Conservation (phyloP, 2,797 vertebrate genomes). For the Aplochiton taeniatus region DNA sequence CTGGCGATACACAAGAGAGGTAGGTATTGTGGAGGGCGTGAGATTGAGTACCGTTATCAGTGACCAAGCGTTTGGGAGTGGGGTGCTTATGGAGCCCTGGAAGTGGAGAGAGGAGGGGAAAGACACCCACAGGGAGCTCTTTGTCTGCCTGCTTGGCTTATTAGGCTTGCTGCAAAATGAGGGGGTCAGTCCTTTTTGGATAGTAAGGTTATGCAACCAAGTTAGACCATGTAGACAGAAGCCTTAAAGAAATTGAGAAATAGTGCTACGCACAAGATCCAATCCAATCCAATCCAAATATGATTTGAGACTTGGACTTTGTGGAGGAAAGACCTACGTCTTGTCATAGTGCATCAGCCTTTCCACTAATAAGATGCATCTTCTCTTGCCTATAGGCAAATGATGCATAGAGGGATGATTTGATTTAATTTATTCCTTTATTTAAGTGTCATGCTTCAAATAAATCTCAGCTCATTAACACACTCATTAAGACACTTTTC, state of each 20-base stretch:
- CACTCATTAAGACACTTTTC: no score
- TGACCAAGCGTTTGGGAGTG: neutral
- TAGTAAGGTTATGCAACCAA: conserved; percentile 9
- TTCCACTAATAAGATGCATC: no score
- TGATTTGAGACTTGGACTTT: no score
- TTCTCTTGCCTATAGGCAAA: no score
- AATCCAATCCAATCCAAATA: neutral
- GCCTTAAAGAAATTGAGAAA: neutral
- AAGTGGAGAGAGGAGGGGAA: neutral
- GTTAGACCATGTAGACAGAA: neutral
- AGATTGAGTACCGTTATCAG: neutral
- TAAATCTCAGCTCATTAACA: no score
- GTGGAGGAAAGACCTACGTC: no score
- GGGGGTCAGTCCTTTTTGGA: conserved; percentile 6
- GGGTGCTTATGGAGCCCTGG: neutral
- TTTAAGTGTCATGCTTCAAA: no score
- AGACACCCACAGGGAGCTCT: neutral
- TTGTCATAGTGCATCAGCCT: no score
- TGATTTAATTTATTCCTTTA: no score
- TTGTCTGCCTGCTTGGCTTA: neutral
- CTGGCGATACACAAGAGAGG: conserved; percentile 90
- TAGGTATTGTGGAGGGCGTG: conserved; percentile 53
- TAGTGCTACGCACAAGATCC: conserved; percentile 3
- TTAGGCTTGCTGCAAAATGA: neutral
- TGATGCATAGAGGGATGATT: no score